Evolutionary conservation across 2,888 invertebrate species (phyloP), one percentile per base, ranked within the genome.

Genomic region (Phoronis australis): DNA sequence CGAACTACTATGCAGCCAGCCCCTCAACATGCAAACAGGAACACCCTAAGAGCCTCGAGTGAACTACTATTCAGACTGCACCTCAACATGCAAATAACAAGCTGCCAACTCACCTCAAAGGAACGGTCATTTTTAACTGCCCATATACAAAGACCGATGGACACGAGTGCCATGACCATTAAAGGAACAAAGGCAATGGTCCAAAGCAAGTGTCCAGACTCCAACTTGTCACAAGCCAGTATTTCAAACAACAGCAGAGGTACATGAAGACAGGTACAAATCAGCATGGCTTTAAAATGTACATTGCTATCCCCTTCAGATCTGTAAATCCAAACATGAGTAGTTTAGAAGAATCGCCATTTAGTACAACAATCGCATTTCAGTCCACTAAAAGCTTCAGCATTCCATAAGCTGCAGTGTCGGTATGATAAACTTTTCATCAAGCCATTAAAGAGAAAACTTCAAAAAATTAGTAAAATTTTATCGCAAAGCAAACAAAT

Each of bases 271-370:
- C 93, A 90, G 62, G 95, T 83, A 55, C 92, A 93, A 73, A 97
- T 92, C 53, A 97, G 81, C 96, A 99, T 97, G 18, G 95, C 94
- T 78, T 95, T 95, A 78, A 94, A 99, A 77, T 99, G 97, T 37
- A 94, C 87, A 76, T 95, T 93, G 4, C 94, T 90, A 80, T 94
- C 92, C 60, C 91, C 91, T 81, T 96, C 96, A 64, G 92, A 80
- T 75, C 96, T 90, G 79, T 43, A 82, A 80, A 23, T 31, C 6
- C n/a, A n/a, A n/a, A n/a, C n/a, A n/a, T n/a, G n/a, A n/a, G n/a
- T n/a, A n/a, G n/a, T n/a, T n/a, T n/a, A n/a, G n/a, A n/a, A n/a
- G n/a, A n/a, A n/a, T n/a, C n/a, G n/a, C n/a, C n/a, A n/a, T n/a
- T n/a, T n/a, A n/a, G n/a, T n/a, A n/a, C n/a, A n/a, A n/a, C n/a